These are phyloP conservation scores for Montipora foliosa DNA, from an alignment of 64 coral and sea anemone genomes.

Conservation along the genomic window DNA sequence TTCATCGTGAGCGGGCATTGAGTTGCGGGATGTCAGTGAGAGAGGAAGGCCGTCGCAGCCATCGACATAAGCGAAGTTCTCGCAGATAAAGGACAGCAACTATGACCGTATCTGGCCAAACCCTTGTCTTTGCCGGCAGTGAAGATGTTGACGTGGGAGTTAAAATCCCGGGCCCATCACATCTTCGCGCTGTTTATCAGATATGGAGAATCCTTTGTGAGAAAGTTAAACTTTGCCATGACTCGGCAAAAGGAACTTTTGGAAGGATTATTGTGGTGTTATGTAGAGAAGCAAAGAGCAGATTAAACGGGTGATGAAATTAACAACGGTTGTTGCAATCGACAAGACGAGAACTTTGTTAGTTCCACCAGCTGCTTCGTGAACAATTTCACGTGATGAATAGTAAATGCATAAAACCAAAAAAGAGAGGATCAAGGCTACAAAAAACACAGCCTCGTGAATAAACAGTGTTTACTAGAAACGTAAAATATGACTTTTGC, in stretches of 20 bases:
- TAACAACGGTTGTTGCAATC: conserved; percentile 26
- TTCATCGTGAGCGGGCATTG: conserved; percentile 55
- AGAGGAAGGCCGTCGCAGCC: conserved; percentile 46
- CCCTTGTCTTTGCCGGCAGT: background rate
- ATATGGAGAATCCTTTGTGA: conserved; percentile 27
- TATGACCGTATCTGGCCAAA: background rate
- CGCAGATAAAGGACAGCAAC: background rate
- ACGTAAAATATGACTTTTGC: background rate
- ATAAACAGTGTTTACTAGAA: conserved; percentile 8
- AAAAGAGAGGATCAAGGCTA: background rate
- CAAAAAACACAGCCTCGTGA: background rate
- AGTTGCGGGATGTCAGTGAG: conserved; percentile 42
- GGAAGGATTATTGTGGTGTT: conserved; percentile 9
- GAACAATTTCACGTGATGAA: conserved; percentile 6
- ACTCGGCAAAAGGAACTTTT: conserved; percentile 33
- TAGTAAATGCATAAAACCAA: background rate
- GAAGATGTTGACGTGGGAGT: background rate
- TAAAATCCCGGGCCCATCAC: background rate
- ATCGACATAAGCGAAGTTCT: conserved; percentile 48
- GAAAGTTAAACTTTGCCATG: conserved; percentile 37
- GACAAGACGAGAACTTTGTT: conserved; percentile 38
- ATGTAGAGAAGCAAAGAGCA: background rate
- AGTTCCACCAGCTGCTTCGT: conserved; percentile 21
- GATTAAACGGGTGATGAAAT: conserved; percentile 30
- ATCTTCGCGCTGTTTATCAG: background rate